Conservation (phyloP, 1,140 invertebrate genomes). For the Drosophila kanapiae region DNA sequence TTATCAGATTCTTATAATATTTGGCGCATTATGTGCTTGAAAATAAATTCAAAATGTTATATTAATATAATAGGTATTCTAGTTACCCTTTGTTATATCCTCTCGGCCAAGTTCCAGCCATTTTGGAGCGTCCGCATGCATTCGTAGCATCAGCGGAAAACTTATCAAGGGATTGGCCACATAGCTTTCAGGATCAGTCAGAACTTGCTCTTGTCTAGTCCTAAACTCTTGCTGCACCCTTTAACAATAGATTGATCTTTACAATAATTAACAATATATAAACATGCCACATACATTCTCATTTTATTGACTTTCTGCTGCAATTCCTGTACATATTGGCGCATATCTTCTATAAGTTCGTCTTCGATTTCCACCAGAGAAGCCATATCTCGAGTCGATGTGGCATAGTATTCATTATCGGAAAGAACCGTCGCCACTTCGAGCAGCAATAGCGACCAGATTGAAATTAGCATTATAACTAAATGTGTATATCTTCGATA, state of each 20-base stretch:
- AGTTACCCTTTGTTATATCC: conserved; percentile 16
- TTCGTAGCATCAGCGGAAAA: conserved; percentile 50
- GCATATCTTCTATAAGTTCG: conserved; percentile 29
- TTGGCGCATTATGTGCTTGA: no score
- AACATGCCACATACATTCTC: neutral
- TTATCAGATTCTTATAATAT: no score
- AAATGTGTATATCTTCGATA: neutral
- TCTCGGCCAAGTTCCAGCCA: neutral
- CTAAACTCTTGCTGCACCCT: conserved; percentile 25
- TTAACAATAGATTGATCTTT: neutral
- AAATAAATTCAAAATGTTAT: neutral
- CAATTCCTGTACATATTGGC: conserved; percentile 17
- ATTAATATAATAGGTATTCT: no score
- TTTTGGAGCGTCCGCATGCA: conserved; percentile 43
- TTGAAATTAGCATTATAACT: neutral
- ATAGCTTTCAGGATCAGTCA: conserved; percentile 17
- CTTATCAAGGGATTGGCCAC: conserved; percentile 53
- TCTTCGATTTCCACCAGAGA: conserved; percentile 45
- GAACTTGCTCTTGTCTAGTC: neutral
- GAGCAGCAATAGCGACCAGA: conserved; percentile 20
- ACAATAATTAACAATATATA: no score
- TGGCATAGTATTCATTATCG: conserved; percentile 12
- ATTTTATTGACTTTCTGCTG: conserved; percentile 18
- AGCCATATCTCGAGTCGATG: conserved; percentile 27
- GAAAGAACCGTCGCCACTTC: neutral